These are phyloP conservation scores for Zonitis immaculata DNA, from an alignment of 2,888 invertebrate genomes.

Conservation along the genomic window DNA sequence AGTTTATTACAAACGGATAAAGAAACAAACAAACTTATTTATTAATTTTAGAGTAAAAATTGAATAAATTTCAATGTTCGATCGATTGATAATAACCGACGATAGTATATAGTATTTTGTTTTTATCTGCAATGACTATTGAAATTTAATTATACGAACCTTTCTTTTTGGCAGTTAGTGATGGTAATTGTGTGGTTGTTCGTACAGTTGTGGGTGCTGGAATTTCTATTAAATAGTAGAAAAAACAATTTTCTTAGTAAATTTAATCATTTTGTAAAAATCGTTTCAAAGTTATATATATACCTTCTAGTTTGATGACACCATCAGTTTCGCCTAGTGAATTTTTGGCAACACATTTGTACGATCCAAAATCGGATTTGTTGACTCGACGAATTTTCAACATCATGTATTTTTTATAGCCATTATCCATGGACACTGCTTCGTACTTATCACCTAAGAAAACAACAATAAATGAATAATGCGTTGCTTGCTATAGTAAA, in stretches of 20 bases:
- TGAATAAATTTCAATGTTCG: too few species aligned
- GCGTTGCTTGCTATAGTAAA: background rate
- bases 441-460: constrained; percentile 80
- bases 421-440: constrained; percentile 75
- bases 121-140: too few species aligned
- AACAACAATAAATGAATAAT: constrained; percentile 10
- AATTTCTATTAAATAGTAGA: constrained; percentile 63
- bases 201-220: constrained; percentile 77
- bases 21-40: too few species aligned
- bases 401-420: constrained; percentile 88
- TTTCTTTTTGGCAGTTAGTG: constrained; percentile 60
- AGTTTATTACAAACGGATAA: constrained; percentile 15
- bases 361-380: constrained; percentile 77
- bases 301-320: constrained; percentile 84
- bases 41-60: too few species aligned
- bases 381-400: constrained; percentile 80
- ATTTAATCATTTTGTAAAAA: too few species aligned
- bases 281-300: constrained; percentile 32
- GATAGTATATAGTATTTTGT: too few species aligned
- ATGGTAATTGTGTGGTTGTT: constrained; percentile 57
- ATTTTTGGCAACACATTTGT: constrained; percentile 89
- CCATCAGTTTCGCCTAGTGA: constrained; percentile 87
- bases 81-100: too few species aligned
- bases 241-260: too few species aligned
- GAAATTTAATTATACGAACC: too few species aligned